Evolutionary conservation across 2,888 invertebrate genomes (phyloP).

Genomic region (Baccha elongata): DNA sequence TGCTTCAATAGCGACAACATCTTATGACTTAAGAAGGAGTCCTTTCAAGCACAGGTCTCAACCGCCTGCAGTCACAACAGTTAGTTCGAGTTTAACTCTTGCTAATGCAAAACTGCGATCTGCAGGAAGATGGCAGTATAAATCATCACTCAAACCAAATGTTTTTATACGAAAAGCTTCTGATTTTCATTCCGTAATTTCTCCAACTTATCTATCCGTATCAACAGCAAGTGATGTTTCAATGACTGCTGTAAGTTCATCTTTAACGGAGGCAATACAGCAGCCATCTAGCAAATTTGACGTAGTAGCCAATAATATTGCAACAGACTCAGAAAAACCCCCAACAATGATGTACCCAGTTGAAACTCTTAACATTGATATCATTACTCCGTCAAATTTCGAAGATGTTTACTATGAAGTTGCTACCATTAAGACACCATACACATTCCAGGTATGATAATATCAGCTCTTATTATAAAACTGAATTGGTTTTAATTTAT

Average conservation of each 20-base stretch:
- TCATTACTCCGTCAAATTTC: constrained; percentile 93
- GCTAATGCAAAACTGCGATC: constrained; percentile 47
- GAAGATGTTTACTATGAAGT: constrained; percentile 94
- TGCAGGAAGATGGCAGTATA: constrained; percentile 93
- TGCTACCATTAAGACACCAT: constrained; percentile 94
- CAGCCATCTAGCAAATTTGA: constrained; percentile 83
- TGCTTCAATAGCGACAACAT: constrained; percentile 74
- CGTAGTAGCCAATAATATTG: constrained; percentile 77
- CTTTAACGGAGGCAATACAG: constrained; percentile 83
- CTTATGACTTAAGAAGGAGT: constrained; percentile 82
- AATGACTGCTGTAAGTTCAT: constrained; percentile 88
- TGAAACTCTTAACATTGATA: constrained; percentile 93
- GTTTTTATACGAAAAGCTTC: constrained; percentile 88
- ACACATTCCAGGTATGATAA: constrained; percentile 90
- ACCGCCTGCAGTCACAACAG: constrained; percentile 75
- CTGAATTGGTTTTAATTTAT: constrained; percentile 1
- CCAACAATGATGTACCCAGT: constrained; percentile 83
- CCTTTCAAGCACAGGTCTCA: constrained; percentile 88
- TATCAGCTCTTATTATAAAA: background rate
- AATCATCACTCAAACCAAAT: constrained; percentile 93
- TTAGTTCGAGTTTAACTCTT: constrained; percentile 1
- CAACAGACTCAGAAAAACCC: constrained; percentile 19
- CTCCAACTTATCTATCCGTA: constrained; percentile 78
- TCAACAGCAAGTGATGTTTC: constrained; percentile 85
- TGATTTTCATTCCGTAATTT: constrained; percentile 75